These are phyloP conservation scores for Parthenolecanium corni DNA, from an alignment of 2,888 invertebrate genomes.

Conservation along the genomic window DNA sequence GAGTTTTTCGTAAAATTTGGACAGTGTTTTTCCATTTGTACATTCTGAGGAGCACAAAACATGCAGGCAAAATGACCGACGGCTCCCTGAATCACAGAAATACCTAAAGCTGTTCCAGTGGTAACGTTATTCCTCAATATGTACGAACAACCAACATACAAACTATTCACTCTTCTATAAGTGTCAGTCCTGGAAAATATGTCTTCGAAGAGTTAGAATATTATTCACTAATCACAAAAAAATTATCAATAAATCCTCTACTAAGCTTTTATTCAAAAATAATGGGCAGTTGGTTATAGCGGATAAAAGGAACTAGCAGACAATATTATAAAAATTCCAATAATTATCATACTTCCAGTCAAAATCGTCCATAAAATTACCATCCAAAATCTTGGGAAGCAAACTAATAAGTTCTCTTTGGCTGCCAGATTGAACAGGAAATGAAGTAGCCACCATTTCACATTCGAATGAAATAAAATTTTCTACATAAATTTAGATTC, in stretches of 20 bases:
- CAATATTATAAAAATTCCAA: neutral
- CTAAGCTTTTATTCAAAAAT: too few species aligned
- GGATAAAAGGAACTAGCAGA: neutral
- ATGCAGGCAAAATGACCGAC: slow-evolving; percentile 1
- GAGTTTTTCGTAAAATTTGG: neutral
- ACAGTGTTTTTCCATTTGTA: neutral
- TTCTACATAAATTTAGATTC: neutral
- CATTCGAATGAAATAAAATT: neutral
- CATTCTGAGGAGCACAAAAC: slow-evolving; percentile 2
- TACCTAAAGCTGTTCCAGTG: neutral
- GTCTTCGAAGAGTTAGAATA: neutral
- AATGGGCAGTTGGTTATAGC: too few species aligned
- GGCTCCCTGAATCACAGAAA: neutral
- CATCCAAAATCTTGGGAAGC: neutral
- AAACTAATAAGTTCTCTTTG: neutral
- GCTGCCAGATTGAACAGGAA: neutral
- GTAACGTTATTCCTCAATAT: neutral
- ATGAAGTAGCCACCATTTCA: slow-evolving; percentile 3
- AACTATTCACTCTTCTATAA: neutral
- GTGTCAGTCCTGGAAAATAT: neutral
- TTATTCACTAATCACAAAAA: too few species aligned
- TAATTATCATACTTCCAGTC: neutral
- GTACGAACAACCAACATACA: slow-evolving; percentile 1
- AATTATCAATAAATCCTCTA: too few species aligned
- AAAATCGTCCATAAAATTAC: slow-evolving; percentile 2